Evolutionary conservation across 30 jellyfish, hydroid and myxozoan genomes (phyloP).

Genomic region (Hydractinia symbiolongicarpus): DNA sequence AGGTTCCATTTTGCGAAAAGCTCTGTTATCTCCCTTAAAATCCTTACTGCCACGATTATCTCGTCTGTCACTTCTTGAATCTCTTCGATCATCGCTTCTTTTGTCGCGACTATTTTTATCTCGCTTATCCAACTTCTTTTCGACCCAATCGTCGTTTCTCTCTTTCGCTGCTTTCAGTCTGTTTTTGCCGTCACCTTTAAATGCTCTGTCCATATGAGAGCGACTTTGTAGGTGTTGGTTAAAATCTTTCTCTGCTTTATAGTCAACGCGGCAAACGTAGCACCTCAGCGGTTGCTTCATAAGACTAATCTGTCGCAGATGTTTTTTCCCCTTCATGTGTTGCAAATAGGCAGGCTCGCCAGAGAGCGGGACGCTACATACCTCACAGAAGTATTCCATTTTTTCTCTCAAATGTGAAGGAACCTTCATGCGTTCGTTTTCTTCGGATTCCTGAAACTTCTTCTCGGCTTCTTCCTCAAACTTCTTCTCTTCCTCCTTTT

Average conservation of each 20-base stretch:
- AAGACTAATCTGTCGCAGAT: slow-evolving; percentile 26
- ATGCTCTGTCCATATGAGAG: slow-evolving; percentile 56
- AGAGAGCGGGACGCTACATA: slow-evolving; percentile 42
- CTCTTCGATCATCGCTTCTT: slow-evolving; percentile 15
- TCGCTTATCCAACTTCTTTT: neutral
- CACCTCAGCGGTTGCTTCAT: slow-evolving; percentile 67
- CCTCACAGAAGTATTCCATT: slow-evolving; percentile 44
- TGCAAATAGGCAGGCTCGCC: slow-evolving; percentile 34
- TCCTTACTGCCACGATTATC: neutral
- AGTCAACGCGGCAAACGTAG: slow-evolving; percentile 36
- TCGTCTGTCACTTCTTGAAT: slow-evolving; percentile 20
- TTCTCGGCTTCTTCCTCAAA: slow-evolving; percentile 16
- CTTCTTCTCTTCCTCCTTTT: slow-evolving; percentile 36
- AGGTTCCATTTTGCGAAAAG: too few relatives aligned
- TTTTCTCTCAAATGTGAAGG: slow-evolving; percentile 25
- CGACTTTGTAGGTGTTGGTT: slow-evolving; percentile 47
- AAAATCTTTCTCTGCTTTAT: slow-evolving; percentile 32
- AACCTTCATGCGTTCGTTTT: neutral
- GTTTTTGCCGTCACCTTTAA: neutral
- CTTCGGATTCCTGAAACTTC: slow-evolving; percentile 16
- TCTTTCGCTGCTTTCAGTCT: neutral
- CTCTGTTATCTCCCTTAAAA: neutral
- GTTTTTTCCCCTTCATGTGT: slow-evolving; percentile 67
- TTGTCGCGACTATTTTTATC: neutral
- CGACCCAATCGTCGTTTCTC: slow-evolving; percentile 33